Base-by-base conservation (phyloP, 2,797 vertebrate species). In the Tiaroga cobitis region DNA sequence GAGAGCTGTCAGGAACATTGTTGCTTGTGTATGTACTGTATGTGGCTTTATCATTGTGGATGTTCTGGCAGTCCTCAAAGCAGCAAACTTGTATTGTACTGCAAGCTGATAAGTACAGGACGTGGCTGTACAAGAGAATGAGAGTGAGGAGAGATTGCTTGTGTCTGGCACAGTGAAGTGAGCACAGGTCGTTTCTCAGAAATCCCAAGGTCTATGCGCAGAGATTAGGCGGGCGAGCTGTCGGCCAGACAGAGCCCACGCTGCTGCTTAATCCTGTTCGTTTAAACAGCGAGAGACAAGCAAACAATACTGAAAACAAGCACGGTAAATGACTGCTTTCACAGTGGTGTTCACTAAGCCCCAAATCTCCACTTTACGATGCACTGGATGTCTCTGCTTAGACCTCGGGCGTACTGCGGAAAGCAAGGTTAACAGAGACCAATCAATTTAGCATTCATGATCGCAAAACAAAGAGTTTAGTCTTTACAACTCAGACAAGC, bases 301-400 rank as follows among this genome's bases (percentile, higher is more conserved):
- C 84, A 80, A 85, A 80, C 77, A 85, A 80, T 80, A 43, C 54
- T 8, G 68, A 80, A 73, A 80, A 85, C 75, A 79, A 79, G 83
- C 75, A 61, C 65, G 46, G 65, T 34, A 59, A 80, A 29, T 4
- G n/a, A 81, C 29, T 65, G 82, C 82, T 63, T 81, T 81, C 78
- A 85, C 77, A 76, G 72, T 59, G 5, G 72, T 41, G 37, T 63
- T 72, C 73, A n/a, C 70, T 85, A 77, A 81, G 63, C 78, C 63
- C 41, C 79, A 85, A 81, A 78, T 87, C 73, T 77, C 39, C 41
- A 32, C 61, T 63, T 61, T 77, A 80, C 69, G 29, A 63, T 85
- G 84, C 68, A 29, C 29, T 74, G 39, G 68, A 74, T 87, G 75
- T 76, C 73, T 63, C 82, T 19, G 63, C 63, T 46, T 70, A 69